These are phyloP conservation scores for Schizothorax lantsangensis DNA, from an alignment of 2,797 vertebrate species.

Conservation along the genomic window DNA sequence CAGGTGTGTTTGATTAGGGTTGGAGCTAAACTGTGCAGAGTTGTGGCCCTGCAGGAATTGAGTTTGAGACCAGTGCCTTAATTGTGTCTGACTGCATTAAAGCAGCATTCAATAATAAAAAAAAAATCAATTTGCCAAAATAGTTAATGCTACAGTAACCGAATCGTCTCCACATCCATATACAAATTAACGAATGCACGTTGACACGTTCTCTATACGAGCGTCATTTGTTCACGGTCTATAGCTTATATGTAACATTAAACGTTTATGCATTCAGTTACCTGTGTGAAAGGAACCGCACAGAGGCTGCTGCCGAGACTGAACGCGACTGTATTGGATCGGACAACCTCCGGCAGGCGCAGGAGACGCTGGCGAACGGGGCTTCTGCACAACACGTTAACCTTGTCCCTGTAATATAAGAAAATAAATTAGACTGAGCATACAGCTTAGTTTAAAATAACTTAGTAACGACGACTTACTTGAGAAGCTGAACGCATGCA, in stretches of 20 bases:
- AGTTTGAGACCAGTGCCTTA: no score
- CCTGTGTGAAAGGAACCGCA: slow-evolving; percentile 78
- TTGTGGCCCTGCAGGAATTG: no score
- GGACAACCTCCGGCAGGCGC: slow-evolving; percentile 57
- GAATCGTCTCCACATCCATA: not conserved
- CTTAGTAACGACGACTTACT: slow-evolving; percentile 60
- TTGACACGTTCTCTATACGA: no score
- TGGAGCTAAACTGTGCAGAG: no score
- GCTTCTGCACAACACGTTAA: slow-evolving; percentile 57
- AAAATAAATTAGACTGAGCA: not conserved
- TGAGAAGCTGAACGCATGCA: slow-evolving; percentile 65
- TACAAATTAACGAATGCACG: not conserved
- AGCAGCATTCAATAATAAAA: not conserved
- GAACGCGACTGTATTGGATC: slow-evolving; percentile 59
- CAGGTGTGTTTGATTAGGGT: no score
- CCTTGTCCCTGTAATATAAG: slow-evolving; percentile 65
- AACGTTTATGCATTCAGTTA: slow-evolving; percentile 37
- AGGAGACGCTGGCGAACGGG: slow-evolving; percentile 52
- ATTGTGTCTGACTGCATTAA: not conserved
- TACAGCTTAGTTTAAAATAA: not conserved
- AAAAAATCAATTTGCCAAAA: not conserved
- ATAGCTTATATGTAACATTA: not conserved
- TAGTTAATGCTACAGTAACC: not conserved
- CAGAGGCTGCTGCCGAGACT: slow-evolving; percentile 70
- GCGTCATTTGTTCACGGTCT: no score